Conservation (phyloP, 2,797 vertebrate genomes). For the Parauchenoglanis punctatus region DNA sequence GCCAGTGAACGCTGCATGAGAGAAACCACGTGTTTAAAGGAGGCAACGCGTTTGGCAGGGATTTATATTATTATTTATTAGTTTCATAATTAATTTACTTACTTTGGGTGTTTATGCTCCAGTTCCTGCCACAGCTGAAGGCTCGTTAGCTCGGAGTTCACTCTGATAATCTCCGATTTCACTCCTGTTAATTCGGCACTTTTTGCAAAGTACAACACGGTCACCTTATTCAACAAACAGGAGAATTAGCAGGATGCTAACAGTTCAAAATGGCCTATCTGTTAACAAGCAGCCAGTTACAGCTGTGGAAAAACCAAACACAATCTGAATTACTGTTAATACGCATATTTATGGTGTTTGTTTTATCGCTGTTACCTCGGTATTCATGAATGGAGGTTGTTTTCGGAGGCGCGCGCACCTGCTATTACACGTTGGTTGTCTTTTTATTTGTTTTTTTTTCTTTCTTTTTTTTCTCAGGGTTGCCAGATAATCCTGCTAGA, state of each 20-base stretch:
- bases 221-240: constrained; percentile 70
- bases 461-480: neutral
- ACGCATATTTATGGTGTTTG: neutral
- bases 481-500: neutral
- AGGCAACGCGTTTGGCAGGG: neutral
- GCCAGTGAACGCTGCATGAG: neutral
- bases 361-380: constrained; percentile 42
- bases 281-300: neutral
- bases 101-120: constrained; percentile 74
- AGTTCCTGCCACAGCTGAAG: constrained; percentile 80
- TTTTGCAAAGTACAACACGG: constrained; percentile 88
- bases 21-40: neutral
- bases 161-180: constrained; percentile 75
- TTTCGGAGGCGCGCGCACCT: neutral
- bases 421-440: no score
- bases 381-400: constrained; percentile 51
- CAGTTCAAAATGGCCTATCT: neutral
- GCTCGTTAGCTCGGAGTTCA: constrained; percentile 72
- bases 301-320: neutral
- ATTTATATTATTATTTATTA: neutral
- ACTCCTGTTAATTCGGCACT: constrained; percentile 86
- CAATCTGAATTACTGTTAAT: neutral
- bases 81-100: neutral
- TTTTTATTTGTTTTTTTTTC: no score
- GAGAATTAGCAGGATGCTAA: neutral